Evolutionary conservation across 2,888 invertebrate genomes (phyloP), one percentile per base, ranked within the genome.

Genomic region (Mycalesis mineus): DNA sequence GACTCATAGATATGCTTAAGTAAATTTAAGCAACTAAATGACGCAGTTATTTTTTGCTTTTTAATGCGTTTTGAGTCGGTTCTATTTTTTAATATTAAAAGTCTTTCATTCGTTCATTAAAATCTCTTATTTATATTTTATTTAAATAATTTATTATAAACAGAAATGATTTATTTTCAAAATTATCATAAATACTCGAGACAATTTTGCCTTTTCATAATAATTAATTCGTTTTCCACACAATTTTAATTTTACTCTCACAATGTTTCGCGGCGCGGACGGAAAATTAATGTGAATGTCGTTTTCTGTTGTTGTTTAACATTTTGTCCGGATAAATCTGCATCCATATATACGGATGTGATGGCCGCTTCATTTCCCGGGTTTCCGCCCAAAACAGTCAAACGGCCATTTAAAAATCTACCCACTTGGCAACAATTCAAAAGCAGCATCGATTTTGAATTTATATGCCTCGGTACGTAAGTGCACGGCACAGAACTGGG

Each of bases 301-400:
- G 3, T 33, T 33, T 9, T 33, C 5, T 22, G 5, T 7, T 36
- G 36, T 11, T 11, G 36, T 36, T 36, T 33, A 9, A 33, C 33
- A 33, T 33, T 36, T 22, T 36, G 11, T 11, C 1, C 11, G 36
- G 36, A 22, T 36, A 8, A 22, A 39, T n/a, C 39, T 39, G 39
- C 37, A 8, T 39, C 31, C 15, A 33, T 11, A 47, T 44, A 48
- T 55, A 52, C 15, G 42, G 47, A 45, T 40, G 55, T 58, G 45
- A 55, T 48, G 42, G 57, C 48, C 55, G 49, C 60, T 65, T 66
- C 62, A 66, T 68, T 68, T 67, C 65, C 67, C 60, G 55, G 57
- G 58, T 60, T 65, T 61, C 67, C 63, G 61, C 42, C 56, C 55
- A 58, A 63, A 57, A 44, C 58, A 47, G 58, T 63, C 60, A 61